These are phyloP conservation scores for Onthophagus taurus DNA, from an alignment of 1,140 invertebrate genomes.

Conservation along the genomic window DNA sequence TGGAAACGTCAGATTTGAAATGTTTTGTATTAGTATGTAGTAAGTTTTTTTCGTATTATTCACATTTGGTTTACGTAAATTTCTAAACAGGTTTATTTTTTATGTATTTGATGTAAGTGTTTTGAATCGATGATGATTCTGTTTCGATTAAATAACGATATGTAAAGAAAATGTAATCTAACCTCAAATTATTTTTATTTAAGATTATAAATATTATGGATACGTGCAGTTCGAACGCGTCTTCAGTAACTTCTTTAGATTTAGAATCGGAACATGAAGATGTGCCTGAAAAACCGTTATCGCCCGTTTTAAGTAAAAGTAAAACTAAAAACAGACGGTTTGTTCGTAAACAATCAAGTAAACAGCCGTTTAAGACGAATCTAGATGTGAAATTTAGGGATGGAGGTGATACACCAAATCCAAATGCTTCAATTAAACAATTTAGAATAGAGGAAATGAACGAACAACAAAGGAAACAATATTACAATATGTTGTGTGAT, in stretches of 20 bases:
- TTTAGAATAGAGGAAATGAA: conserved; percentile 19
- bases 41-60: no score
- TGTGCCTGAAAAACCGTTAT: conserved; percentile 12
- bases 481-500: not conserved
- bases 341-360: conserved; percentile 8
- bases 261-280: not conserved
- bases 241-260: not conserved
- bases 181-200: no score
- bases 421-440: not conserved
- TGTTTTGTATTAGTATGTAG: no score
- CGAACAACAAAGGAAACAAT: conserved; percentile 13
- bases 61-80: no score
- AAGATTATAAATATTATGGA: no score
- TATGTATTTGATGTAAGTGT: no score
- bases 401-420: not conserved
- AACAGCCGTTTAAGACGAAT: conserved; percentile 9
- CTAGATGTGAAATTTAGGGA: conserved; percentile 12
- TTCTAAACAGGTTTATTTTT: no score
- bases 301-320: conserved; percentile 17
- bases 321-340: conserved; percentile 13
- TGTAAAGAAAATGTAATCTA: no score
- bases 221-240: not conserved
- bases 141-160: no score
- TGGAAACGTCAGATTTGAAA: no score
- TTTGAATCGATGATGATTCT: no score